Percentiles rank a stretch among this genome's conserved stretches.
phyloP scores from a whole-genome alignment of 2,888 invertebrate genomes.

The Pachliopta kotzebuea region DNA sequence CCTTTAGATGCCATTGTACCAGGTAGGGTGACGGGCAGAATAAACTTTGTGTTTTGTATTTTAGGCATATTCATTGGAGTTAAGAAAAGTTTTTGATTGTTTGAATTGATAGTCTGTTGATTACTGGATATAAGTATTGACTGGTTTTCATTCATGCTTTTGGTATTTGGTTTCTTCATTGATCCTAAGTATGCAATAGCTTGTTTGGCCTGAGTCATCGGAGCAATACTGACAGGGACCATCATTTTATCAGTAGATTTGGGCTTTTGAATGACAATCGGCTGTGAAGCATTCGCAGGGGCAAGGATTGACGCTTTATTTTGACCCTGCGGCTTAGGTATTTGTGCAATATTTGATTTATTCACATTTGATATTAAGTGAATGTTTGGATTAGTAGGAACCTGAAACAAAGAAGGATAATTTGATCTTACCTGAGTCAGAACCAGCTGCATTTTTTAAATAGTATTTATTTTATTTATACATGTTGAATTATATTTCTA shows the following conservation, averaged over 20 bases:
- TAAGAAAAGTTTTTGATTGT: slow-evolving; percentile 79
- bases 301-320: slow-evolving; percentile 67
- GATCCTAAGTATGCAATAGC: slow-evolving; percentile 79
- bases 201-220: slow-evolving; percentile 64
- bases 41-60: slow-evolving; percentile 77
- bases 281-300: slow-evolving; percentile 67
- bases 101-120: slow-evolving; percentile 59
- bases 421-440: background rate
- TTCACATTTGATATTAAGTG: slow-evolving; percentile 69
- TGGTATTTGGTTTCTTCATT: slow-evolving; percentile 72
- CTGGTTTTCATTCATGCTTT: slow-evolving; percentile 64
- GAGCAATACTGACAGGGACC: slow-evolving; percentile 72
- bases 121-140: slow-evolving; percentile 73
- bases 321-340: slow-evolving; percentile 55
- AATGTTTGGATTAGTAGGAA: slow-evolving; percentile 65
- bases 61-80: slow-evolving; percentile 81
- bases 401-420: slow-evolving; percentile 51
- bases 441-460: background rate
- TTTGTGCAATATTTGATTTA: slow-evolving; percentile 62
- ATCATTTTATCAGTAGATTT: slow-evolving; percentile 72
- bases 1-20: slow-evolving; percentile 80
- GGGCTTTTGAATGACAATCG: slow-evolving; percentile 81
- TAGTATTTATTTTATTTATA: background rate
- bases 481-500: background rate
- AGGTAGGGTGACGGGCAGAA: slow-evolving; percentile 73